Percentiles rank a stretch among this genome's conserved stretches.
phyloP scores from a whole-genome alignment of 35 echinoderm and acorn worm genomes.

The Apostichopus japonicus region DNA sequence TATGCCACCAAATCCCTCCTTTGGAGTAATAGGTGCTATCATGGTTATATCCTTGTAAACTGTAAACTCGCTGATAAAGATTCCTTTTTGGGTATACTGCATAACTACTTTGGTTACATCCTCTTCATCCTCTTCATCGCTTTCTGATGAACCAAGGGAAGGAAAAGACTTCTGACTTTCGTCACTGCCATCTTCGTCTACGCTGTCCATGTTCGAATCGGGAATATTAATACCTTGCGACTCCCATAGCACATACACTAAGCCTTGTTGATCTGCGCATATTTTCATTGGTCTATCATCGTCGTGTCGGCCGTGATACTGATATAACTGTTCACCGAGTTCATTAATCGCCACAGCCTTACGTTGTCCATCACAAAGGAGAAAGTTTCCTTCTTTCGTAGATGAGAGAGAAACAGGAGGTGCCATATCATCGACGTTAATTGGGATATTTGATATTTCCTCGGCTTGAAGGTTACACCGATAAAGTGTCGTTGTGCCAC shows the following conservation, averaged over 20 bases:
- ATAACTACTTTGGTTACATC: background rate
- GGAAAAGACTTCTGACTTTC: background rate
- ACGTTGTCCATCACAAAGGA: too few relatives aligned
- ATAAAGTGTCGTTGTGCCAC: too few relatives aligned
- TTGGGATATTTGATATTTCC: too few relatives aligned
- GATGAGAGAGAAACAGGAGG: too few relatives aligned
- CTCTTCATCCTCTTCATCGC: background rate
- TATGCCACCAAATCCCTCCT: background rate
- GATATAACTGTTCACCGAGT: background rate
- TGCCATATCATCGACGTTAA: too few relatives aligned
- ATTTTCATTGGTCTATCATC: background rate
- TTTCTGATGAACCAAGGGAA: background rate
- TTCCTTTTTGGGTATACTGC: constrained; percentile 13
- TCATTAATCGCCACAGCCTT: background rate
- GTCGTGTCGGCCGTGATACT: background rate
- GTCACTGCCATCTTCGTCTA: background rate
- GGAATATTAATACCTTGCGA: too few relatives aligned
- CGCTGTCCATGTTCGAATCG: background rate
- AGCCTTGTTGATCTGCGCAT: background rate
- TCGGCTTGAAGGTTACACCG: too few relatives aligned
- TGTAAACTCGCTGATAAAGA: constrained; percentile 11
- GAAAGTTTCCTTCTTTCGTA: too few relatives aligned
- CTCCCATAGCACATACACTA: background rate
- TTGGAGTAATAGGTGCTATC: background rate
- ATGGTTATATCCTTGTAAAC: background rate